Evolutionary conservation across 2,888 invertebrate genomes (phyloP).

Genomic region (Thumatha senex): DNA sequence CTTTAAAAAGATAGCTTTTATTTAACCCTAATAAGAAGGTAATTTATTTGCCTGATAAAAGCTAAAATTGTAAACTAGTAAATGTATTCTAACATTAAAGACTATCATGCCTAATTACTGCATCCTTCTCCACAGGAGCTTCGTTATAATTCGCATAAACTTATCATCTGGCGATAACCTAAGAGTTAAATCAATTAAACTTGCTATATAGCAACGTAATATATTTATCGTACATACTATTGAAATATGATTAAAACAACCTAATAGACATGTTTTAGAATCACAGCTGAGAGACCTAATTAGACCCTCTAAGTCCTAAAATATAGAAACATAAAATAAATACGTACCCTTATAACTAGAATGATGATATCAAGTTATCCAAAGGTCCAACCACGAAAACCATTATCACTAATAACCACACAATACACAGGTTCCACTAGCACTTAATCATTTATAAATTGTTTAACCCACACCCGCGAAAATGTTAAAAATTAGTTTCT

Average conservation of each 20-base stretch:
- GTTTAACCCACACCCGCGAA: conserved; percentile 80
- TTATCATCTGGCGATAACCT: conserved; percentile 73
- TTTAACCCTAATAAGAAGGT: neutral
- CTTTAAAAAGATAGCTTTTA: neutral
- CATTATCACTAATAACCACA: conserved; percentile 77
- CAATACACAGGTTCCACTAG: conserved; percentile 73
- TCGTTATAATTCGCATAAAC: conserved; percentile 46
- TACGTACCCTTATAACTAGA: conserved; percentile 78
- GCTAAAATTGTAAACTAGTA: neutral
- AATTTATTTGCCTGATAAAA: no score
- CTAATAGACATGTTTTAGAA: conserved; percentile 14
- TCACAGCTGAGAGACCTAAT: conserved; percentile 22
- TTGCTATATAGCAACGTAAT: conserved; percentile 11
- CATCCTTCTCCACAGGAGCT: conserved; percentile 17
- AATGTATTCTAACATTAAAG: neutral
- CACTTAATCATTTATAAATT: conserved; percentile 70
- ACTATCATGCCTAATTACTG: conserved; percentile 12
- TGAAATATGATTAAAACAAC: conserved; percentile 10
- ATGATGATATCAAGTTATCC: conserved; percentile 67
- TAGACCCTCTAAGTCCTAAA: conserved; percentile 45
- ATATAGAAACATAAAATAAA: conserved; percentile 69
- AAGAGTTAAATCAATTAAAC: conserved; percentile 35
- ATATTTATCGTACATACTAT: conserved; percentile 13
- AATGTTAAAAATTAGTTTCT: conserved; percentile 78
- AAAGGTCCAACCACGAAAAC: conserved; percentile 70